Evolutionary conservation across 2,113 vertebrate genomes (phyloP).

Genomic region (Gymnorhina tibicen): DNA sequence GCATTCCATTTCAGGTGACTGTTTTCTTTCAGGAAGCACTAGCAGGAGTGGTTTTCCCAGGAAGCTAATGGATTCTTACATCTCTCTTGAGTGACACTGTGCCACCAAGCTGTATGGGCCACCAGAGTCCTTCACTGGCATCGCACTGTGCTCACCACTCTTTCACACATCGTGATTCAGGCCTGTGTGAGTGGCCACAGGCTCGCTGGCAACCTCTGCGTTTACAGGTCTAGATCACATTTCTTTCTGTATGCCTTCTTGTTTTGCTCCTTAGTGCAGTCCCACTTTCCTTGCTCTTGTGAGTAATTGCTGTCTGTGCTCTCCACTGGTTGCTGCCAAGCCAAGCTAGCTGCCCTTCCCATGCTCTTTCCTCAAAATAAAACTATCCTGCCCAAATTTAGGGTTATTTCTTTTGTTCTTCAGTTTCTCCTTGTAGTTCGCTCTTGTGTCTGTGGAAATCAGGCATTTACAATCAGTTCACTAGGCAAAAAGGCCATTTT

Average conservation of each 20-base stretch:
- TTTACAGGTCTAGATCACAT: neutral
- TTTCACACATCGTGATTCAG: neutral
- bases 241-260: neutral
- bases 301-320: neutral
- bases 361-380: neutral
- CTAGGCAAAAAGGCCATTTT: neutral
- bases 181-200: neutral
- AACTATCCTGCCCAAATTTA: neutral
- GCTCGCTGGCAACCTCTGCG: accelerated
- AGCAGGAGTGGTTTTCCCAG: neutral
- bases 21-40: neutral
- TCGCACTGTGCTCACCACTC: neutral
- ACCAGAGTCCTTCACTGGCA: neutral
- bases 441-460: neutral
- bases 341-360: neutral
- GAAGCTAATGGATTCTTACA: neutral
- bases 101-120: neutral
- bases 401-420: neutral
- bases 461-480: neutral
- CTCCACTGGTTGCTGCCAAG: neutral
- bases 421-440: neutral
- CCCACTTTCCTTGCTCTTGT: neutral
- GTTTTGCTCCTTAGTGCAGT: neutral
- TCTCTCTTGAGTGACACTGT: neutral
- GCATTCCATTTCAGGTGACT: neutral